Evolutionary conservation across 92 coral and sea anemone species (phyloP).

Genomic region (Umimayanthus chanpuru): DNA sequence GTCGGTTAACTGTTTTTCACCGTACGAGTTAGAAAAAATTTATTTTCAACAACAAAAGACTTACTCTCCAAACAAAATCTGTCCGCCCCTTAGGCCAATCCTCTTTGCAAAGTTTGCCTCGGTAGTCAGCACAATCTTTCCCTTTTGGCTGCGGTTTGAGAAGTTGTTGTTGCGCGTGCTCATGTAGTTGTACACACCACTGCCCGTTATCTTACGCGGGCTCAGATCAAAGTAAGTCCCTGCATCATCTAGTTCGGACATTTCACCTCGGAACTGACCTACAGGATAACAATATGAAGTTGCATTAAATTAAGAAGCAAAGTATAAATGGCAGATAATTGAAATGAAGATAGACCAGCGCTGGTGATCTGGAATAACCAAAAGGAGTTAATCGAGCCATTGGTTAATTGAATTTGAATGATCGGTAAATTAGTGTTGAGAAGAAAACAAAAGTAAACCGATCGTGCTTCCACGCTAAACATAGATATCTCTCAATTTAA

Average conservation of each 20-base stretch:
- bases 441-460: too few relatives aligned
- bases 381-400: too few relatives aligned
- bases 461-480: too few relatives aligned
- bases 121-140: conserved; percentile 76
- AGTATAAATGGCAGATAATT: background rate
- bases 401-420: too few relatives aligned
- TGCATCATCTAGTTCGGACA: conserved; percentile 98
- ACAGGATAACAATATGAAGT: background rate
- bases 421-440: too few relatives aligned
- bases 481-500: too few relatives aligned
- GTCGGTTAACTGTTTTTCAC: too few relatives aligned
- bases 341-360: too few relatives aligned
- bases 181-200: conserved; percentile 92
- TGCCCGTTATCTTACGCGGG: conserved; percentile 88
- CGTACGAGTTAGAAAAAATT: too few relatives aligned
- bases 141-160: conserved; percentile 97
- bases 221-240: conserved; percentile 96
- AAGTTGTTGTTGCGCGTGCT: conserved; percentile 96
- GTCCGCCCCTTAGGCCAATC: conserved; percentile 89
- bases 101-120: conserved; percentile 54
- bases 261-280: conserved; percentile 97
- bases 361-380: too few relatives aligned
- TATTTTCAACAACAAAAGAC: background rate
- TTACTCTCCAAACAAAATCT: conserved; percentile 75
- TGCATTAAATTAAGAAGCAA: background rate